Conservation (phyloP, 1,140 invertebrate species). For the Brachystomella parvula region DNA sequence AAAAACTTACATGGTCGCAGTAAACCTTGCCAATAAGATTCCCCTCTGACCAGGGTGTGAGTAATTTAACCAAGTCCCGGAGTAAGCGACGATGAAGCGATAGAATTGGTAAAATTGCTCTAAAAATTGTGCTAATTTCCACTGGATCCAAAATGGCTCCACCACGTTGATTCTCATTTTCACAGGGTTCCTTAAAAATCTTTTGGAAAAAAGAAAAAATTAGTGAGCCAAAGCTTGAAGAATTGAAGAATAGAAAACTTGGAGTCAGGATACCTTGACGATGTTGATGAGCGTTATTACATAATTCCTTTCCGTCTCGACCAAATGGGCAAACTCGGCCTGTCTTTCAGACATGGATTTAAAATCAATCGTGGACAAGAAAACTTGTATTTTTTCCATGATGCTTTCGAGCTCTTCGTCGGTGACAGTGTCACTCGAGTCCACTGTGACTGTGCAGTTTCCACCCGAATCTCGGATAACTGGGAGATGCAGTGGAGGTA, state of each 20-base stretch:
- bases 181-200: slow-evolving; percentile 88
- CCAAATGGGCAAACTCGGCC: slow-evolving; percentile 84
- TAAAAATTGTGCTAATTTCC: slow-evolving; percentile 92
- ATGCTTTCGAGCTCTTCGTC: slow-evolving; percentile 29
- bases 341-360: slow-evolving; percentile 62
- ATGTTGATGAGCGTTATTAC: slow-evolving; percentile 89
- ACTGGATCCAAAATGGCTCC: slow-evolving; percentile 75
- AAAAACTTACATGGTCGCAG: slow-evolving; percentile 62
- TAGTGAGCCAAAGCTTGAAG: too few species aligned
- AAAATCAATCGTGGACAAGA: slow-evolving; percentile 26
- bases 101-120: slow-evolving; percentile 87
- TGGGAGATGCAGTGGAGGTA: slow-evolving; percentile 21
- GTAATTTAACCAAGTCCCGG: slow-evolving; percentile 62
- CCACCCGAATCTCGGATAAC: slow-evolving; percentile 22
- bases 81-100: slow-evolving; percentile 80
- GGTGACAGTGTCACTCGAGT: slow-evolving; percentile 21
- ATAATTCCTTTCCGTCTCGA: slow-evolving; percentile 95
- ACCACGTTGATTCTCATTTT: slow-evolving; percentile 64
- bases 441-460: slow-evolving; percentile 29
- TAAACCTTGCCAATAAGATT: slow-evolving; percentile 78
- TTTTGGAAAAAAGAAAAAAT: slow-evolving; percentile 43
- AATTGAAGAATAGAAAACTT: too few species aligned
- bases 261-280: slow-evolving; percentile 58
- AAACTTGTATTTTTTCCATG: slow-evolving; percentile 24
- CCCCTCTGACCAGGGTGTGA: slow-evolving; percentile 72